Conservation (phyloP, 1,140 invertebrate genomes). For the Whitmania pigra region DNA sequence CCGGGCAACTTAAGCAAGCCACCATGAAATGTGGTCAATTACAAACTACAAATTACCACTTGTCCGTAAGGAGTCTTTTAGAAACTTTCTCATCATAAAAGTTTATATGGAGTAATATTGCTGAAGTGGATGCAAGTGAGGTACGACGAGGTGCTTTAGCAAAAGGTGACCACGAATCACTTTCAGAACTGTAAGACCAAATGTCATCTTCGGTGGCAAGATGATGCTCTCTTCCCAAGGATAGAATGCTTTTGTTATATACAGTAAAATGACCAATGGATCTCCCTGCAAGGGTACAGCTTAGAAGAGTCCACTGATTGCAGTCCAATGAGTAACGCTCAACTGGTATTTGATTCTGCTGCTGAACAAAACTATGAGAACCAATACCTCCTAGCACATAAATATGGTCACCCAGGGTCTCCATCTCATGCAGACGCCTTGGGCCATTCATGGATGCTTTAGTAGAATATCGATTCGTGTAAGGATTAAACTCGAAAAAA, state of each 20-base stretch:
- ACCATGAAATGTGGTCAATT: no score
- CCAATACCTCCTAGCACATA: slow-evolving; percentile 38
- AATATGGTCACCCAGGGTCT: slow-evolving; percentile 26
- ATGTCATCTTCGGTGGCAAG: slow-evolving; percentile 39
- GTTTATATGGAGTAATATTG: slow-evolving; percentile 34
- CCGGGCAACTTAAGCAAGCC: no score
- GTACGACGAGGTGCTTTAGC: slow-evolving; percentile 36
- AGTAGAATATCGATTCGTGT: slow-evolving; percentile 31
- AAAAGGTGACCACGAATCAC: slow-evolving; percentile 35
- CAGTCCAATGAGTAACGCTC: slow-evolving; percentile 34
- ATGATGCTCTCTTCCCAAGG: slow-evolving; percentile 36
- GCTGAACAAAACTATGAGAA: slow-evolving; percentile 30
- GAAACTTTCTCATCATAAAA: slow-evolving; percentile 38
- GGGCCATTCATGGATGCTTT: slow-evolving; percentile 38
- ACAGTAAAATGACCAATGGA: slow-evolving; percentile 39
- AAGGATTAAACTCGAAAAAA: slow-evolving; percentile 33
- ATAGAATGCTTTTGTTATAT: slow-evolving; percentile 35
- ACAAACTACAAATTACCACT: no score
- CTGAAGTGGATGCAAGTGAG: slow-evolving; percentile 35
- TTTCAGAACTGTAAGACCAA: slow-evolving; percentile 34
- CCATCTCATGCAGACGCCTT: slow-evolving; percentile 39
- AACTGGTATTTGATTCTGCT: slow-evolving; percentile 38
- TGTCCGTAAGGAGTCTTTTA: slow-evolving; percentile 23
- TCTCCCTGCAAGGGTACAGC: slow-evolving; percentile 37
- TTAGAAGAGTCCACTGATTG: slow-evolving; percentile 37